Evolutionary conservation across 1,140 invertebrate species (phyloP), one percentile per base, ranked within the genome.

Genomic region (Aplysia californica): DNA sequence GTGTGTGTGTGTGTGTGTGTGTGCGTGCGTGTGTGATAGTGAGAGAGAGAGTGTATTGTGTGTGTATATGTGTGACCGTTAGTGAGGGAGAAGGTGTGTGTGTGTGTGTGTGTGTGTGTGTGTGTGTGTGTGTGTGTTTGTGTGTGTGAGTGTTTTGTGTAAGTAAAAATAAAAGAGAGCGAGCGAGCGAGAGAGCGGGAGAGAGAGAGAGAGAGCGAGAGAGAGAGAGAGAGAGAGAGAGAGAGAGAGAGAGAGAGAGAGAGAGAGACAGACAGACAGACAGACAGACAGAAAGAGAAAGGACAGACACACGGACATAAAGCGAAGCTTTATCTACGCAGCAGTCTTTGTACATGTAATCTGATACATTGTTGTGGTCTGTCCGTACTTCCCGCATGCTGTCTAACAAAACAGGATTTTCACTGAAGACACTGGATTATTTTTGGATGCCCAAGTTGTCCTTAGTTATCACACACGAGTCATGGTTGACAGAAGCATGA

Each of bases 221-320:
- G n/a, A n/a, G n/a, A 21, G 26, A 55, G 10, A 33, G 26, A 59
- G 50, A 36, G 36, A 56, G 50, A 73, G 50, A 73, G 15, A 73
- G 71, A 64, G 55, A 64, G 29, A 61, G 71, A 38, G 55, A 61
- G 26, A 44, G 29, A 59, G 68, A 58, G 39, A 64, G 64, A 79
- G 59, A 36, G 76, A 76, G 55, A 81, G 76, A 78, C 23, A 76
- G 44, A 68, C 61, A 55, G 71, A 74, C 61, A 64, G 65, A 70
- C 36, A 78, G 41, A 68, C 56, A 76, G 58, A n/a, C n/a, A n/a
- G n/a, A n/a, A n/a, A n/a, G n/a, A n/a, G n/a, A n/a, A n/a, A n/a
- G n/a, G n/a, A n/a, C 55, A 69, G 26, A 18, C 15, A n/a, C 2
- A 50, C 6, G 21, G 41, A 36, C 41, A 5, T 2, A 50, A 33